Evolutionary conservation across 2,888 invertebrate genomes (phyloP).

Genomic region (Adelognathus sp.): DNA sequence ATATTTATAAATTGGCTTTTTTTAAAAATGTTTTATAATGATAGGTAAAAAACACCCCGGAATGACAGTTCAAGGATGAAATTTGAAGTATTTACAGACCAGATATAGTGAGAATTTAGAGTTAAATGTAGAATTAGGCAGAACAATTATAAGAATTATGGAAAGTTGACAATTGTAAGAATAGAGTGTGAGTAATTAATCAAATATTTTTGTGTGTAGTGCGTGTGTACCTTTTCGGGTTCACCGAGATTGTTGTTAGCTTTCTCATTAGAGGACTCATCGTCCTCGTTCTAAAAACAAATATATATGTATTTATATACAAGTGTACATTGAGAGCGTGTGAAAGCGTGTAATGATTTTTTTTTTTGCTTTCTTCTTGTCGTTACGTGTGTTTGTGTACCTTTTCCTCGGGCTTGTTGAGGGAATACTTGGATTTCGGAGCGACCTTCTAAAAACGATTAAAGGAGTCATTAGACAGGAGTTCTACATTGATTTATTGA

Average conservation of each 20-base stretch:
- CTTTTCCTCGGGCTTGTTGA: conserved; percentile 68
- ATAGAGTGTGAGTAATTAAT: neutral
- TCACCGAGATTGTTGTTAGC: conserved; percentile 56
- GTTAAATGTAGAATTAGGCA: too few species aligned
- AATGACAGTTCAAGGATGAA: too few species aligned
- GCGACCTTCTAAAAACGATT: conserved; percentile 62
- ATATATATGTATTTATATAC: too few species aligned
- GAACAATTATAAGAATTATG: neutral
- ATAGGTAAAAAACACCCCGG: too few species aligned
- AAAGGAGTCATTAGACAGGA: neutral
- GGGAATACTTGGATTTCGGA: conserved; percentile 66
- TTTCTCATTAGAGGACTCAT: conserved; percentile 52
- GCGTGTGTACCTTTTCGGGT: conserved; percentile 60
- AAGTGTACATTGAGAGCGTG: neutral
- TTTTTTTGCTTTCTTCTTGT: conserved; percentile 2
- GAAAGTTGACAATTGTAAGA: neutral
- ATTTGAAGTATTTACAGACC: too few species aligned
- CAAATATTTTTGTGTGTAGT: conserved; percentile 38
- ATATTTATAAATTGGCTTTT: too few species aligned
- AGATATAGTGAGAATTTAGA: too few species aligned
- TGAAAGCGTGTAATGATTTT: neutral
- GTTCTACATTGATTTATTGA: neutral
- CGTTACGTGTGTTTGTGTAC: conserved; percentile 57
- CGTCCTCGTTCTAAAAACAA: conserved; percentile 59
- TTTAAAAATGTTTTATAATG: too few species aligned